Percentiles rank a stretch among this genome's conserved stretches.
These are phyloP conservation scores for Coracias cyanogaster DNA, from an alignment of 2,797 vertebrate genomes.

Conservation along the genomic window DNA sequence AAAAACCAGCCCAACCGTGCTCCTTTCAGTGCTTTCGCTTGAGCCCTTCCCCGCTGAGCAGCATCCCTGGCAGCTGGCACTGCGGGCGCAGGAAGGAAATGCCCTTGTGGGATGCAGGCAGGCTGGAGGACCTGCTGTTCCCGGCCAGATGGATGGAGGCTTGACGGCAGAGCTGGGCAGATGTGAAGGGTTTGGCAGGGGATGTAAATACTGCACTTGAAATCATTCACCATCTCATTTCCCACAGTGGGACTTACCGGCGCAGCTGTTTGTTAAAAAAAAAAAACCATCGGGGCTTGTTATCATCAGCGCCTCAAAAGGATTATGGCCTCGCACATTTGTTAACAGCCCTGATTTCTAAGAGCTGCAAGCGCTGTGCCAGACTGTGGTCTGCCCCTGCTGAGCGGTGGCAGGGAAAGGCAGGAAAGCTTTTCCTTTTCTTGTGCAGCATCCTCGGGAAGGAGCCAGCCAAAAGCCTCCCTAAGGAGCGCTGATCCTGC, in stretches of 20 bases:
- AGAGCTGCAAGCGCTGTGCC: conserved; percentile 34
- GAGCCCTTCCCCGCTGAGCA: background rate
- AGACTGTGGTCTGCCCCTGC: conserved; percentile 59
- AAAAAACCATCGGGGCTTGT: background rate
- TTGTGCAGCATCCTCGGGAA: background rate
- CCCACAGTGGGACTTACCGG: conserved; percentile 51
- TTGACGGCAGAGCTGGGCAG: conserved; percentile 49
- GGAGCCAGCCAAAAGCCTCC: conserved; percentile 6
- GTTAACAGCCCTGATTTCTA: conserved; percentile 64
- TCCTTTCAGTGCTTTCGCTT: background rate
- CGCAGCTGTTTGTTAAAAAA: conserved; percentile 19
- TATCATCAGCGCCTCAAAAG: conserved; percentile 52
- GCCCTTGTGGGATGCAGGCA: conserved; percentile 36
- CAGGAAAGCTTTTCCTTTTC: conserved; percentile 26
- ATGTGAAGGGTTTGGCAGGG: conserved; percentile 59
- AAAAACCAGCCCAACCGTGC: background rate
- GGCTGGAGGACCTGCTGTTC: conserved; percentile 61
- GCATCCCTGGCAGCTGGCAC: conserved; percentile 57
- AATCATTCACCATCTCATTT: conserved; percentile 58
- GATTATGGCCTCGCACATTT: conserved; percentile 47
- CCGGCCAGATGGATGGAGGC: conserved; percentile 56
- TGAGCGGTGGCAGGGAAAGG: conserved; percentile 30
- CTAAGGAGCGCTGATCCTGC: background rate
- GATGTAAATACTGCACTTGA: conserved; percentile 62
- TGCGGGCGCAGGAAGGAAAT: conserved; percentile 46